These are phyloP conservation scores for Sphyrna mokarran DNA, from an alignment of 2,113 vertebrate genomes.

Conservation along the genomic window DNA sequence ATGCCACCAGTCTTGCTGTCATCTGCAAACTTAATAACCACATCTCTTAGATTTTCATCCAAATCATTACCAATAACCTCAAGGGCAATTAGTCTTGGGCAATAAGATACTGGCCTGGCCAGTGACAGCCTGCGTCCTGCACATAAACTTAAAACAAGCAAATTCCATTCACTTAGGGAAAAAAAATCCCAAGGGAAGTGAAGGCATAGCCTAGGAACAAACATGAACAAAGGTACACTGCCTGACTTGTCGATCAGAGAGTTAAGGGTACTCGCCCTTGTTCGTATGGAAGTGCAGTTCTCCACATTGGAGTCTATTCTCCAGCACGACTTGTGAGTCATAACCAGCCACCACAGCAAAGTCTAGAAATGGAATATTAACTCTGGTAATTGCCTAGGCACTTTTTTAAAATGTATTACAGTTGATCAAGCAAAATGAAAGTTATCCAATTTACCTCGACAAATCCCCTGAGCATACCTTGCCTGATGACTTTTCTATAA, in stretches of 20 bases:
- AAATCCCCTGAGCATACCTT: neutral
- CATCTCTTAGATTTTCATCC: too few relatives aligned
- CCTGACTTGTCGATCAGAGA: neutral
- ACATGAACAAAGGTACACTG: neutral
- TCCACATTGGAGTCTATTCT: neutral
- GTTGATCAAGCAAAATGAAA: neutral
- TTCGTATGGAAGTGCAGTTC: neutral
- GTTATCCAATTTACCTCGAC: neutral
- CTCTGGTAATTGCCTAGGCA: neutral
- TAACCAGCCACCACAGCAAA: neutral
- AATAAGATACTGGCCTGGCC: too few relatives aligned
- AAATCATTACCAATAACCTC: too few relatives aligned
- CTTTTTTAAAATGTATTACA: neutral
- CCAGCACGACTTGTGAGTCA: neutral
- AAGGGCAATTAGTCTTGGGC: too few relatives aligned
- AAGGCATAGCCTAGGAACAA: neutral
- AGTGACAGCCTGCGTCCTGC: too few relatives aligned
- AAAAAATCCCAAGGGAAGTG: too few relatives aligned
- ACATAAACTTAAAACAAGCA: too few relatives aligned
- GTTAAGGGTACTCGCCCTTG: neutral
- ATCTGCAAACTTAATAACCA: too few relatives aligned
- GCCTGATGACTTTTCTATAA: neutral
- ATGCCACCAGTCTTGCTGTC: too few relatives aligned
- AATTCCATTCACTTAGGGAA: too few relatives aligned
- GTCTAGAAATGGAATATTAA: neutral